phyloP scores from a whole-genome alignment of 2,113 vertebrate genomes.

The rabbit (Oryctolagus cuniculus) region DNA sequence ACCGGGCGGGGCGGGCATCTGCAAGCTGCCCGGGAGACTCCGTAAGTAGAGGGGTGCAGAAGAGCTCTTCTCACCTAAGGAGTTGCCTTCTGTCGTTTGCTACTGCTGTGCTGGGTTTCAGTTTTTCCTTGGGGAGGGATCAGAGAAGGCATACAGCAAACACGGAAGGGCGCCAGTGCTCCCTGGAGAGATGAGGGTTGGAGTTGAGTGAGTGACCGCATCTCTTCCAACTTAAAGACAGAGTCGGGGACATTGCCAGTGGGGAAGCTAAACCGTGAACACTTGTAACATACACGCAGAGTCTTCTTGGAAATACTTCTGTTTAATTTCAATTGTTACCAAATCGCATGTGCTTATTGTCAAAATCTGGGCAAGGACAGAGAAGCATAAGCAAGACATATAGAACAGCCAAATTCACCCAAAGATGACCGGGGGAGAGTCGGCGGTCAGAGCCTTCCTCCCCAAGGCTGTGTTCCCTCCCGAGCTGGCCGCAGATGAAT shows the following conservation, averaged over 20 bases:
- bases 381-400: background rate
- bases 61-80: background rate
- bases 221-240: background rate
- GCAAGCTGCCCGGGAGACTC: slow-evolving; percentile 92
- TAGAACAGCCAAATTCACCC: background rate
- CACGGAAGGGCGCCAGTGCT: background rate
- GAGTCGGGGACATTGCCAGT: background rate
- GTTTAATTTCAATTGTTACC: background rate
- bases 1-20: slow-evolving; percentile 85
- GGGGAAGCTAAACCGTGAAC: background rate
- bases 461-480: background rate
- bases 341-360: background rate
- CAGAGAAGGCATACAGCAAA: background rate
- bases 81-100: background rate
- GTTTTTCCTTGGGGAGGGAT: background rate
- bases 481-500: background rate
- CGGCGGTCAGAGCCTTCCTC: background rate
- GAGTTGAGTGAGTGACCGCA: background rate
- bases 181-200: background rate
- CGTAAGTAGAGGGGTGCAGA: slow-evolving; percentile 86
- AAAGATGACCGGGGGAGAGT: background rate
- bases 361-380: background rate
- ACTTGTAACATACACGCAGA: background rate
- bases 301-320: background rate
- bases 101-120: background rate